Evolutionary conservation across 2,797 vertebrate genomes (phyloP), one percentile per base, ranked within the genome.

Genomic region (Thunnus albacares): DNA sequence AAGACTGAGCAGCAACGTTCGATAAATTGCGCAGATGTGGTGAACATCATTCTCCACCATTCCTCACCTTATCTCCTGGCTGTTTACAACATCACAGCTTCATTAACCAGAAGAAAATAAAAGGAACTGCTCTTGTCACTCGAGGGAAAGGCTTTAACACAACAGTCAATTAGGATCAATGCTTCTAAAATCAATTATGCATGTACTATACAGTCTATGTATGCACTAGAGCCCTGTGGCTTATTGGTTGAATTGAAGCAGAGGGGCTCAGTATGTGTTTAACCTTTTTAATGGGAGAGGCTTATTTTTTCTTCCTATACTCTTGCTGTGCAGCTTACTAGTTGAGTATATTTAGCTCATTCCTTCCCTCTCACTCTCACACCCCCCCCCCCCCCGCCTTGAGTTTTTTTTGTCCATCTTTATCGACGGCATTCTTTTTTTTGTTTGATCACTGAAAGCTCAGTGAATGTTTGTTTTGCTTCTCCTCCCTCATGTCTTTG

Each of bases 81-180:
- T 67, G 77, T 75, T 80, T 58, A 53, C 56, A 65, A 59, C 49
- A 47, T 35, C 35, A 60, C 47, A 55, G 80, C 77, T 74, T 83
- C 49, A 71, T 79, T 89, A 76, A 55, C 9, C 33, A 56, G 28
- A 41, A 41, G 20, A 45, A 69, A 75, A 71, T 24, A 52, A 33
- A 67, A 49, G 10, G 66, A 69, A 58, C 20, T 45, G 2, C 26
- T 53, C 28, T 56, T 66, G 52, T 59, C 6, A n/a, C 81, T 79
- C 58, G 67, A 71, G 74, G 63, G 38, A 53, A 82, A 61, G 22
- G 20, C 57, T 71, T 61, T 55, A 63, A 72, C 55, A 79, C 30
- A 83, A 33, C 41, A 71, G 55, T 55, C 80, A 79, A 82, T 85
- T 90, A 85, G 52, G 63, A 86, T 82, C 69, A 80, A 62, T 78